These are phyloP conservation scores for Salticus scenicus DNA, from an alignment of 2,888 invertebrate species.

Conservation along the genomic window DNA sequence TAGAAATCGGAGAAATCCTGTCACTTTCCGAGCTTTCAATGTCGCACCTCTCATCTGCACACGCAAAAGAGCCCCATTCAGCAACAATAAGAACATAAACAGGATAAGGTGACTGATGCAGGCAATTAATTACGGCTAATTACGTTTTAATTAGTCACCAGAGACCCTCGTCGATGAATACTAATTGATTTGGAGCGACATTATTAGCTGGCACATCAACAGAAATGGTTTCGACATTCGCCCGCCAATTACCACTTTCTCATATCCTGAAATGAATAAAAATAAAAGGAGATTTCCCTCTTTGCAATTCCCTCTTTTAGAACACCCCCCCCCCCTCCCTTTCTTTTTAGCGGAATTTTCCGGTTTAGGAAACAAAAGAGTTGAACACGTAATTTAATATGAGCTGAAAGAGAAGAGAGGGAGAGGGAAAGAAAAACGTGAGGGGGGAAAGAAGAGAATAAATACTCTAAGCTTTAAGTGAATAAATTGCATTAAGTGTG, in stretches of 20 bases:
- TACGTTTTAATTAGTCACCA: slow-evolving; percentile 68
- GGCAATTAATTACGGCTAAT: slow-evolving; percentile 67
- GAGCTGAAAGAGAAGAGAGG: not conserved
- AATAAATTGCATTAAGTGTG: slow-evolving; percentile 68
- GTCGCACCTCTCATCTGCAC: not conserved
- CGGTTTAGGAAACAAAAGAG: slow-evolving; percentile 64
- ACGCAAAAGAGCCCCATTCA: not conserved
- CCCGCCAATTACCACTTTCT: slow-evolving; percentile 49
- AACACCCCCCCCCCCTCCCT: not conserved
- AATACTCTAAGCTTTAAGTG: slow-evolving; percentile 25
- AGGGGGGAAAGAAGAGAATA: slow-evolving; percentile 5
- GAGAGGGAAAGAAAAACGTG: slow-evolving; percentile 14
- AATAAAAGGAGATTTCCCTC: slow-evolving; percentile 43
- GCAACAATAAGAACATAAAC: slow-evolving; percentile 32
- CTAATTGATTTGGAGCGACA: slow-evolving; percentile 61
- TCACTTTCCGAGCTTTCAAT: not conserved
- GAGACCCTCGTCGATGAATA: slow-evolving; percentile 61
- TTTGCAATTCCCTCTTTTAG: no score
- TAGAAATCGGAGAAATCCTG: not conserved
- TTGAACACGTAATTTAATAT: slow-evolving; percentile 64
- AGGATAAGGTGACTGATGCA: slow-evolving; percentile 63
- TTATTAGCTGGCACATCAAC: slow-evolving; percentile 46
- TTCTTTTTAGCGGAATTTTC: slow-evolving; percentile 44
- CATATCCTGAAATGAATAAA: slow-evolving; percentile 48
- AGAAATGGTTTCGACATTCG: slow-evolving; percentile 37